Conservation (phyloP, 2,888 invertebrate species). For the Nematopogon swammerdamellus region DNA sequence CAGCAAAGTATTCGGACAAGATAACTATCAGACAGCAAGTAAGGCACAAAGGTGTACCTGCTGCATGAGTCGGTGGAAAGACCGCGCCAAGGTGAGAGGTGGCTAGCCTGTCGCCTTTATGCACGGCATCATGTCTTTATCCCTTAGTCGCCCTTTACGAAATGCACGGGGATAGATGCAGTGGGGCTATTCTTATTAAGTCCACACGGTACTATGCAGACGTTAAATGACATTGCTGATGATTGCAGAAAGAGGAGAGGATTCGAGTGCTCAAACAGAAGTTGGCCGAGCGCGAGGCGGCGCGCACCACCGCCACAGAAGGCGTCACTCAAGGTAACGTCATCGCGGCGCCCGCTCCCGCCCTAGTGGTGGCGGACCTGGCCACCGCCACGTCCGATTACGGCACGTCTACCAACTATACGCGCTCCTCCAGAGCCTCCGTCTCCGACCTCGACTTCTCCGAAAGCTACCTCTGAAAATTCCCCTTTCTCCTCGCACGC, state of each 20-base stretch:
- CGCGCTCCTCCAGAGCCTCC: slow-evolving; percentile 78
- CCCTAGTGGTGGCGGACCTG: slow-evolving; percentile 68
- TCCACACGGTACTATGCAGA: no score
- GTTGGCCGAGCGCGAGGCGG: slow-evolving; percentile 73
- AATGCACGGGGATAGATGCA: no score
- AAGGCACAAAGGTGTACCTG: no score
- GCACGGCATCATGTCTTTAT: no score
- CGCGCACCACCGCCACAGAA: slow-evolving; percentile 33
- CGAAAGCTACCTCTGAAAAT: slow-evolving; percentile 74
- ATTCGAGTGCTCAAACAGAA: slow-evolving; percentile 79
- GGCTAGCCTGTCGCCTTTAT: no score
- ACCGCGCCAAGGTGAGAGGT: no score
- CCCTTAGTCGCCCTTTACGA: no score
- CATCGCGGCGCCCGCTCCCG: slow-evolving; percentile 58
- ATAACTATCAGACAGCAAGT: no score
- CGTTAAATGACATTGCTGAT: no score
- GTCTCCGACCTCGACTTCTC: slow-evolving; percentile 87
- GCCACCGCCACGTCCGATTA: slow-evolving; percentile 75
- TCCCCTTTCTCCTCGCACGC: neutral
- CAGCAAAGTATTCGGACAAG: no score
- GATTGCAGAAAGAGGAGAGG: slow-evolving; percentile 80
- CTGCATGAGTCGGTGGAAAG: no score
- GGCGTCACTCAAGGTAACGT: slow-evolving; percentile 73
- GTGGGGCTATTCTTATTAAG: no score
- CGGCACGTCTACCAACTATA: slow-evolving; percentile 77